These are phyloP conservation scores for Anguilla anguilla DNA, from an alignment of 2,797 vertebrate genomes.

Conservation along the genomic window DNA sequence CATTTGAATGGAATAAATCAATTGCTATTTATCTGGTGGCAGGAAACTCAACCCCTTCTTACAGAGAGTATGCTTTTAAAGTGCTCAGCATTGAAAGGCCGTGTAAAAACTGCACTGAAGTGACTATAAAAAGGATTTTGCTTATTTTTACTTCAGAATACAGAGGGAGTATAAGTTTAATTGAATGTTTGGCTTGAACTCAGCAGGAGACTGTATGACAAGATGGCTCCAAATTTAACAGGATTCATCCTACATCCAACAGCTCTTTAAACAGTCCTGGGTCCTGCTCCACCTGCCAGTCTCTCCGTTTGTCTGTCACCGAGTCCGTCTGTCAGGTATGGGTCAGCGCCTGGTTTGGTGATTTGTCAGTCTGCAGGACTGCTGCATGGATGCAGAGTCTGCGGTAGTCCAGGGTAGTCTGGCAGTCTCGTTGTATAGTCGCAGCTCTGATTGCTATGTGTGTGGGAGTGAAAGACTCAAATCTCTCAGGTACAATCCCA, in stretches of 20 bases:
- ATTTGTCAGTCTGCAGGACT: neutral
- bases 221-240: neutral
- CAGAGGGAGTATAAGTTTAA: neutral
- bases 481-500: too few species aligned
- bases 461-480: too few species aligned
- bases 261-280: neutral
- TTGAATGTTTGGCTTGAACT: neutral
- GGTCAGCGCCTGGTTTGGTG: neutral
- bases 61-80: constrained; percentile 45
- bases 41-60: constrained; percentile 29
- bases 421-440: too few species aligned
- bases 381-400: too few species aligned
- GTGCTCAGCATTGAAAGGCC: constrained; percentile 44
- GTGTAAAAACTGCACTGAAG: constrained; percentile 38
- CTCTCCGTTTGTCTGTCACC: neutral
- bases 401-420: too few species aligned
- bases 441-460: too few species aligned
- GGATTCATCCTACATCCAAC: neutral
- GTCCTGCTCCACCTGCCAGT: neutral
- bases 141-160: neutral
- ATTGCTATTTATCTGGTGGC: constrained; percentile 47
- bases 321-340: neutral
- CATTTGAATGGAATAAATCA: constrained; percentile 26
- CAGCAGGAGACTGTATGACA: neutral
- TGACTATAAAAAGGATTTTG: constrained; percentile 29